A percentile compares a stretch with the other conserved stretches of the same genome.
These are phyloP conservation scores for Prunella himalayana DNA, from an alignment of 2,113 vertebrate genomes.

Conservation along the genomic window DNA sequence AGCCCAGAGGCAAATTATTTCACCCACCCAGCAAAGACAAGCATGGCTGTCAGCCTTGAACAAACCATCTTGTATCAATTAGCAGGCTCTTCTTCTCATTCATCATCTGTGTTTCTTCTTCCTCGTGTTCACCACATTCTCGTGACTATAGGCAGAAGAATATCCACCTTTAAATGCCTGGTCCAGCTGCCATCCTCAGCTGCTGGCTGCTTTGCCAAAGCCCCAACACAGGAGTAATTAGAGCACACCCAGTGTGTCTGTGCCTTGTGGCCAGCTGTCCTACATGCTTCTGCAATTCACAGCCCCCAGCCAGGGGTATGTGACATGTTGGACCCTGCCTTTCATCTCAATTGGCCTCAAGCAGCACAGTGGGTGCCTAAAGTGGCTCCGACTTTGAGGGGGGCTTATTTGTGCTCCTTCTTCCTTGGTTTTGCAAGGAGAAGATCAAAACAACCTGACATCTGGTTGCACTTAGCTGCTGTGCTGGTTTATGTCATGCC, in stretches of 20 bases:
- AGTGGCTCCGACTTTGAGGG: neutral
- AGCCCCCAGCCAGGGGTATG: neutral
- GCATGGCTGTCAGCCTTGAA: neutral
- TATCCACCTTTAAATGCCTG: neutral
- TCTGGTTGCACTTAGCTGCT: neutral
- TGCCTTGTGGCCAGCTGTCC: neutral
- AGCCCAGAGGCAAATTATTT: neutral
- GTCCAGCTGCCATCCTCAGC: neutral
- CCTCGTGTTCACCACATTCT: neutral
- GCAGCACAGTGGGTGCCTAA: neutral
- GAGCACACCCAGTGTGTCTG: neutral
- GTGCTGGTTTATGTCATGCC: neutral
- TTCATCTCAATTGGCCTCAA: neutral
- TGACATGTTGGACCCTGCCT: neutral
- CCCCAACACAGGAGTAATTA: rapidly evolving
- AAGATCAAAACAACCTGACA: slow-evolving; percentile 6
- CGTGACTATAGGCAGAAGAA: neutral
- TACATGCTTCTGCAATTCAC: neutral
- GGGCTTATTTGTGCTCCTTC: neutral
- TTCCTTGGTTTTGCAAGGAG: neutral
- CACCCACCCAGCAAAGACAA: neutral
- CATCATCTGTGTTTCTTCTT: neutral
- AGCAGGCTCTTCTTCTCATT: neutral
- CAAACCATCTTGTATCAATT: neutral
- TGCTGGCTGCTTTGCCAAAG: neutral